Percentiles rank a stretch among this genome's conserved stretches.
Conservation (phyloP, 2,888 invertebrate genomes). For the Acrobasis repandana region DNA sequence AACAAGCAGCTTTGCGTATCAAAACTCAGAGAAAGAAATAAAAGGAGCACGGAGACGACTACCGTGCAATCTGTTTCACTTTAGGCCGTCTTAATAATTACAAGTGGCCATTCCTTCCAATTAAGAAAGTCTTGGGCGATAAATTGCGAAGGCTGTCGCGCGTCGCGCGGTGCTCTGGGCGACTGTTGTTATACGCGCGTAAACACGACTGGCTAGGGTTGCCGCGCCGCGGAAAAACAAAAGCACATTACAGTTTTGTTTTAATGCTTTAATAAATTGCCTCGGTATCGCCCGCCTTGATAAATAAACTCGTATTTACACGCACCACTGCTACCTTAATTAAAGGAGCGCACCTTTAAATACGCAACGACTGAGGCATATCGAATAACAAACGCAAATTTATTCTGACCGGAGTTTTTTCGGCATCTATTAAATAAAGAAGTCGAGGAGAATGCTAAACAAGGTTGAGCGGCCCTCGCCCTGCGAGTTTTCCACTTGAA, state of each 20-base stretch:
- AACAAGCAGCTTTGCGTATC: conserved; percentile 8
- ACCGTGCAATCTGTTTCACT: conserved; percentile 81
- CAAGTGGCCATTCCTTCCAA: conserved; percentile 83
- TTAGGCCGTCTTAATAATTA: conserved; percentile 82
- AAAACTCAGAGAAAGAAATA: conserved; percentile 53
- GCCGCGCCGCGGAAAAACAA: conserved; percentile 43
- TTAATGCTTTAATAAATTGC: conserved; percentile 69
- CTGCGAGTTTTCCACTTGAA: conserved; percentile 81
- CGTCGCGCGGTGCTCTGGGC: conserved; percentile 45
- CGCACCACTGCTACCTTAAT: conserved; percentile 66
- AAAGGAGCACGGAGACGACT: conserved; percentile 57
- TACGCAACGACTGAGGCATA: conserved; percentile 64
- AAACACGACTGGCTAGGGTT: conserved; percentile 70
- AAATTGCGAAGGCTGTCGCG: conserved; percentile 79
- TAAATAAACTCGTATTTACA: conserved; percentile 67
- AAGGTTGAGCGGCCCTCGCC: conserved; percentile 81
- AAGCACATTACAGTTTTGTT: conserved; percentile 47
- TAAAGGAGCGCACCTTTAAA: conserved; percentile 69
- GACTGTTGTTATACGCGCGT: conserved; percentile 66
- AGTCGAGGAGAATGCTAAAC: conserved; percentile 81
- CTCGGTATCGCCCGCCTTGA: conserved; percentile 57
- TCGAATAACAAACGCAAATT: conserved; percentile 77
- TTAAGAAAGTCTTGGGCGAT: conserved; percentile 81
- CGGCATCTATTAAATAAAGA: conserved; percentile 82
- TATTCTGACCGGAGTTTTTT: conserved; percentile 78